These are phyloP conservation scores for Chirona hameri DNA, from an alignment of 2,888 invertebrate genomes.

Conservation along the genomic window DNA sequence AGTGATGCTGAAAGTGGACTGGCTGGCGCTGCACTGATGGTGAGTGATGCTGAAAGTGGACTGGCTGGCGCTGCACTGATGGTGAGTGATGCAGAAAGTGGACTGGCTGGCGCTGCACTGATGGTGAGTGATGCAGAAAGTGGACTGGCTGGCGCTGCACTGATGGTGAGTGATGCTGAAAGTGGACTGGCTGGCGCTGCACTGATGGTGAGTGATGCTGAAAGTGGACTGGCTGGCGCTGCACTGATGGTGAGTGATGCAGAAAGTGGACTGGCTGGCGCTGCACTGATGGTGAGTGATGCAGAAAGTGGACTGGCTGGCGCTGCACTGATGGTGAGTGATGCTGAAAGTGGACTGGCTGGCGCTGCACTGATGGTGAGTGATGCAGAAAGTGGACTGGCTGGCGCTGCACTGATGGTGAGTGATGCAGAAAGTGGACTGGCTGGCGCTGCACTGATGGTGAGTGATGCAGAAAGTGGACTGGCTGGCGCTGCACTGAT, in stretches of 20 bases:
- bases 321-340: constrained; percentile 51
- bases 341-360: neutral
- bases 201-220: constrained; percentile 51
- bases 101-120: too few species aligned
- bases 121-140: constrained; percentile 51
- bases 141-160: too few species aligned
- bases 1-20: constrained; percentile 41
- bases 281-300: constrained; percentile 51
- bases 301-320: neutral
- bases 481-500: too few species aligned
- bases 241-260: constrained; percentile 51
- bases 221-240: too few species aligned
- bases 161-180: constrained; percentile 51
- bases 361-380: constrained; percentile 51
- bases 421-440: constrained; percentile 41
- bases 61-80: too few species aligned
- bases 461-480: constrained; percentile 46
- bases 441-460: constrained; percentile 45
- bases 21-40: constrained; percentile 45
- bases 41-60: constrained; percentile 46
- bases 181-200: too few species aligned
- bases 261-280: neutral
- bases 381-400: neutral
- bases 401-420: constrained; percentile 49
- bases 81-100: constrained; percentile 51